phyloP scores from a whole-genome alignment of 2,888 invertebrate species.

The Argyra leucocephala region DNA sequence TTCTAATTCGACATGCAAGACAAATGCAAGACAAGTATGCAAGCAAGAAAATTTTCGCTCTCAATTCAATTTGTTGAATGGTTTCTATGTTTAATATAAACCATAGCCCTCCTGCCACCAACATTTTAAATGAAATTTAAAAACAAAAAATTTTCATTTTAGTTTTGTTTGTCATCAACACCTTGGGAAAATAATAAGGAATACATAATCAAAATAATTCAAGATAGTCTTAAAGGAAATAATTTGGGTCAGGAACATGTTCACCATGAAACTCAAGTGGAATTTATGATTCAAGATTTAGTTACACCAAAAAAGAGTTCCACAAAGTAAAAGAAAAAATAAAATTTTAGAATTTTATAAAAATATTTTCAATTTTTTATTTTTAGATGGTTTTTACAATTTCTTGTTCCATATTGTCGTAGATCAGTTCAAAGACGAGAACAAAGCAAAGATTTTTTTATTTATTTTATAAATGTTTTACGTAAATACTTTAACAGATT shows the following conservation, averaged over 20 bases:
- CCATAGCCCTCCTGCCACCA: too few species aligned
- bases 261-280: constrained; percentile 27
- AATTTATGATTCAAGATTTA: constrained; percentile 45
- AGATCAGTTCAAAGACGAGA: constrained; percentile 56
- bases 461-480: constrained; percentile 50
- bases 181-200: constrained; percentile 58
- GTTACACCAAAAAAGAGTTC: constrained; percentile 45
- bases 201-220: constrained; percentile 53
- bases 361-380: not conserved
- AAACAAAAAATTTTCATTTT: constrained; percentile 24
- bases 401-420: constrained; percentile 53
- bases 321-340: constrained; percentile 42
- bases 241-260: not conserved
- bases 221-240: constrained; percentile 32
- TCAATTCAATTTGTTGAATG: too few species aligned
- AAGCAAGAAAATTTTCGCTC: too few species aligned
- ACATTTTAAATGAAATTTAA: too few species aligned
- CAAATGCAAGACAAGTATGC: too few species aligned
- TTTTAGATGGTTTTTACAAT: constrained; percentile 49
- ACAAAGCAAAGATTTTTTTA: constrained; percentile 53
- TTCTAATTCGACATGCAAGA: too few species aligned
- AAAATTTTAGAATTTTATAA: not conserved
- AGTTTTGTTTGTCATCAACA: constrained; percentile 59
- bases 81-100: too few species aligned
- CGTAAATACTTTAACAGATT: constrained; percentile 51